These are phyloP conservation scores for Gastracanthus pulcherrimus DNA, from an alignment of 2,888 invertebrate species.

Conservation along the genomic window DNA sequence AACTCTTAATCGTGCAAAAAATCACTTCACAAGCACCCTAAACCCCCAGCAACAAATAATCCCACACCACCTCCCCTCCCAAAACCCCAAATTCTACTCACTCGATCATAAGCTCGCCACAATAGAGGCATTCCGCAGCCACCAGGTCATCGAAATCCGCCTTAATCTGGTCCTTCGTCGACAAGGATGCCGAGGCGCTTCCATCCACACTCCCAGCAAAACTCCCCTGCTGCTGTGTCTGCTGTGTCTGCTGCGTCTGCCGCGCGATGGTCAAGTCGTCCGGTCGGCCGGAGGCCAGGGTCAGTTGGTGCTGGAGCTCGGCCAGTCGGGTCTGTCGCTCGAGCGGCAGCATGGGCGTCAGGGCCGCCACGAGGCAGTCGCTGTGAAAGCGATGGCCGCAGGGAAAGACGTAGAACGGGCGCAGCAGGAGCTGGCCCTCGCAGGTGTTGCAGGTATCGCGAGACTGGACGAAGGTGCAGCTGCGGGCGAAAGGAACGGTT, in stretches of 20 bases:
- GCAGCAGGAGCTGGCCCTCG: constrained; percentile 87
- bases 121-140: constrained; percentile 94
- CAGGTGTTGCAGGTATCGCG: constrained; percentile 92
- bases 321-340: constrained; percentile 81
- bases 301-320: constrained; percentile 83
- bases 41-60: too few species aligned
- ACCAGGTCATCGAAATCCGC: constrained; percentile 92
- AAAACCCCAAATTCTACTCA: too few species aligned
- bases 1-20: too few species aligned
- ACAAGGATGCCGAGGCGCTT: constrained; percentile 79
- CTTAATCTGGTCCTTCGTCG: constrained; percentile 84
- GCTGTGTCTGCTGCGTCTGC: constrained; percentile 57
- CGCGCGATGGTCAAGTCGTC: constrained; percentile 76
- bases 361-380: constrained; percentile 91
- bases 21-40: too few species aligned
- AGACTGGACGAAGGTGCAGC: constrained; percentile 87
- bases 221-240: constrained; percentile 64
- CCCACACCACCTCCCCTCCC: too few species aligned
- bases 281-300: constrained; percentile 78
- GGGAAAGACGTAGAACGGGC: constrained; percentile 96
- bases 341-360: constrained; percentile 84
- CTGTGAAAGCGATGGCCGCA: constrained; percentile 97
- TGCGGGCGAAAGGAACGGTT: too few species aligned
- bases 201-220: constrained; percentile 78
- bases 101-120: constrained; percentile 94